These are phyloP conservation scores for Nylanderia fulva DNA, from an alignment of 1,140 invertebrate genomes.

Conservation along the genomic window DNA sequence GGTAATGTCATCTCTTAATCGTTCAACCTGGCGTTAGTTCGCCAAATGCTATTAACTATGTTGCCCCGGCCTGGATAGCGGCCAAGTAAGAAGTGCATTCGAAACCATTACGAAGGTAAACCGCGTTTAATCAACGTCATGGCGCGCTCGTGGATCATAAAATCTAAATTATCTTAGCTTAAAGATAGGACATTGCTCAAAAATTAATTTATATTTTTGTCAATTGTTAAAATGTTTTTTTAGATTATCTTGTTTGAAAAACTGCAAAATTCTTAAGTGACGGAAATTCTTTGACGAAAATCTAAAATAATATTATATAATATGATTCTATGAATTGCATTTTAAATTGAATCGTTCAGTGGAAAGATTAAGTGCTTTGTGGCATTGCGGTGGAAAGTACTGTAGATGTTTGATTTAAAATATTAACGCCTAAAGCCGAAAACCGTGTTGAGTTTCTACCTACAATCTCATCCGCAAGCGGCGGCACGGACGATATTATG, in stretches of 20 bases:
- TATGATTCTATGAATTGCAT: background rate
- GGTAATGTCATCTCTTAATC: conserved; percentile 54
- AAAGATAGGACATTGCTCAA: background rate
- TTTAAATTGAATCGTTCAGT: conserved; percentile 22
- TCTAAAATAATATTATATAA: background rate
- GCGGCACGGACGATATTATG: conserved; percentile 62
- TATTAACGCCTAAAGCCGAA: conserved; percentile 49
- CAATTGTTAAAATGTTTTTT: background rate
- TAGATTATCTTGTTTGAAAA: background rate
- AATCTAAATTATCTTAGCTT: background rate
- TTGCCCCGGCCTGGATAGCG: conserved; percentile 18
- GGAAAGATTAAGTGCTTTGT: conserved; percentile 7
- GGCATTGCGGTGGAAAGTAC: conserved; percentile 28
- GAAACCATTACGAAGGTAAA: conserved; percentile 47
- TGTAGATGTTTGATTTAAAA: conserved; percentile 32
- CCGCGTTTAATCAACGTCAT: background rate
- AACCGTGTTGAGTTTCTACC: conserved; percentile 49
- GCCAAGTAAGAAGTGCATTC: conserved; percentile 32
- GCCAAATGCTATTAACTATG: background rate
- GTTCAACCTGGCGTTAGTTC: background rate
- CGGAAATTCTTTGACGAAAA: background rate
- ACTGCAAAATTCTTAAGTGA: background rate
- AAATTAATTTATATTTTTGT: background rate
- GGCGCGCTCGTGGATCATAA: too few species aligned
- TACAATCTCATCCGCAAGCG: conserved; percentile 25